Conservation (phyloP, 2,888 invertebrate species). For the Pardosa pseudoannulata region DNA sequence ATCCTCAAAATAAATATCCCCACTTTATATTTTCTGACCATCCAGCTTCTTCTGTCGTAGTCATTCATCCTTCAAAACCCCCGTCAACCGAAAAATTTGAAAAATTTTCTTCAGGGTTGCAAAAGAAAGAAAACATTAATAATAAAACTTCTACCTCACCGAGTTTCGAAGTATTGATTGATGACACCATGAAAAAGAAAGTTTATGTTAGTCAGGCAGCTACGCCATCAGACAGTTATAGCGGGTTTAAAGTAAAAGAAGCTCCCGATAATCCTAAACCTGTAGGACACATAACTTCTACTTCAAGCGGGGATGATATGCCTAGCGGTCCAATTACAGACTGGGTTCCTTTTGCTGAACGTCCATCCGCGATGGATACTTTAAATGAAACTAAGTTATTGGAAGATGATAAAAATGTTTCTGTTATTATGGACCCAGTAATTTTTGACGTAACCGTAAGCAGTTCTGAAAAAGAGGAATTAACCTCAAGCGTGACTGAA, state of each 20-base stretch:
- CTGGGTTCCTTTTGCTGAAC: slow-evolving; percentile 73
- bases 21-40: slow-evolving; percentile 59
- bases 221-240: background rate
- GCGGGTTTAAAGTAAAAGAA: background rate
- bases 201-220: background rate
- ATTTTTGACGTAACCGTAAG: slow-evolving; percentile 74
- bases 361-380: slow-evolving; percentile 16
- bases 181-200: slow-evolving; percentile 11
- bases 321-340: slow-evolving; percentile 73
- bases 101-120: background rate
- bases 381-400: slow-evolving; percentile 55
- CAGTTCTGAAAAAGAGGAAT: slow-evolving; percentile 69
- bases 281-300: background rate
- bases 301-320: slow-evolving; percentile 12
- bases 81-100: background rate
- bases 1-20: slow-evolving; percentile 8
- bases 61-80: slow-evolving; percentile 14
- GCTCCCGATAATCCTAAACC: background rate
- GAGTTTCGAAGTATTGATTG: slow-evolving; percentile 49
- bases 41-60: slow-evolving; percentile 31
- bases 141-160: slow-evolving; percentile 12
- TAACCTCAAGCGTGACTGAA: too few relatives aligned
- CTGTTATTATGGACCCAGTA: slow-evolving; percentile 74
- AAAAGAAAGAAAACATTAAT: background rate
- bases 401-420: slow-evolving; percentile 45